These are phyloP conservation scores for Linnaemya tessellans DNA, from an alignment of 2,888 invertebrate genomes.

Conservation along the genomic window DNA sequence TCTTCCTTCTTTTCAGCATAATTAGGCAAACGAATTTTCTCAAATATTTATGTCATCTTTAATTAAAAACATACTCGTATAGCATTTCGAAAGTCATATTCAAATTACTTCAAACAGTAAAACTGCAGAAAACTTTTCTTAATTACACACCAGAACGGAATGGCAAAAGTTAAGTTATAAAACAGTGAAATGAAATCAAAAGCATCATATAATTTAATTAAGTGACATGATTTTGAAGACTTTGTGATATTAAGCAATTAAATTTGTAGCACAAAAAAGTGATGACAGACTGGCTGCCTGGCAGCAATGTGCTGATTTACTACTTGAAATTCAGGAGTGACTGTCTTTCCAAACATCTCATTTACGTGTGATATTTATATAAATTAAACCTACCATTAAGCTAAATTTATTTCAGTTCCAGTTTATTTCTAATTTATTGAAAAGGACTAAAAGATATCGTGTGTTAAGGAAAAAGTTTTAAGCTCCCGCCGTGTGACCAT, in stretches of 20 bases:
- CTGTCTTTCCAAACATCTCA: too few relatives aligned
- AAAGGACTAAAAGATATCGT: too few relatives aligned
- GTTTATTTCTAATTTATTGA: too few relatives aligned
- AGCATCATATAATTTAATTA: neutral
- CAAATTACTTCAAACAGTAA: neutral
- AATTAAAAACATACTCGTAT: slow-evolving; percentile 9
- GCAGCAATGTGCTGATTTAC: too few relatives aligned
- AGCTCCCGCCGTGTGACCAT: too few relatives aligned
- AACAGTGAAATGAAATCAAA: neutral
- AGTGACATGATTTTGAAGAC: neutral
- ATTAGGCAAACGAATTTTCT: slow-evolving; percentile 34
- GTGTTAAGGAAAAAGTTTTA: too few relatives aligned
- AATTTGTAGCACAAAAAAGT: too few relatives aligned
- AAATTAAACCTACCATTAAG: too few relatives aligned
- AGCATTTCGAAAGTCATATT: neutral
- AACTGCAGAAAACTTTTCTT: neutral
- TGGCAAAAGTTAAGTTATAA: neutral
- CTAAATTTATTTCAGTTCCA: too few relatives aligned
- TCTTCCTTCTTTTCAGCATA: slow-evolving; percentile 13
- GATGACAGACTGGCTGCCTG: too few relatives aligned
- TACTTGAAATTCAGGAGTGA: too few relatives aligned
- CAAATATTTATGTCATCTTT: slow-evolving; percentile 30
- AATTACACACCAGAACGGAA: neutral
- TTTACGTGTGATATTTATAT: too few relatives aligned
- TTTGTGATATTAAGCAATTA: neutral